Conservation (phyloP, 2,113 vertebrate genomes). For the Nymphicus hollandicus region DNA sequence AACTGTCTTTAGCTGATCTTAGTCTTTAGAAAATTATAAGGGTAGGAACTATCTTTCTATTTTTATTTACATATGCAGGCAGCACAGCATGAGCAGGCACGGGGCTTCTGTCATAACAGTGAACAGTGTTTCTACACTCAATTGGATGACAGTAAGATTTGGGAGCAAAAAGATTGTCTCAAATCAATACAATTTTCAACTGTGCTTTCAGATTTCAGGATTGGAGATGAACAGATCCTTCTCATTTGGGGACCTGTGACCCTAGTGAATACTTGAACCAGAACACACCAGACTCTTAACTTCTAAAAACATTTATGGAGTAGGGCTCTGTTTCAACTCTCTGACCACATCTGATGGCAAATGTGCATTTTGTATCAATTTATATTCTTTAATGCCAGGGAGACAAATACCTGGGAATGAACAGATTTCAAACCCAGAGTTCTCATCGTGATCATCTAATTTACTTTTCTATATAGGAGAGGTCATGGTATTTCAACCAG, state of each 20-base stretch:
- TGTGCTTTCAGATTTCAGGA: not conserved
- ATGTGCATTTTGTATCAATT: not conserved
- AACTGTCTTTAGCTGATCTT: not conserved
- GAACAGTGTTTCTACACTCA: not conserved
- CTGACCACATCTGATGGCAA: not conserved
- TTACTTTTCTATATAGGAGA: not conserved
- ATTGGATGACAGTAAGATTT: not conserved
- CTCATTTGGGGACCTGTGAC: not conserved
- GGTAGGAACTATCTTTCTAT: not conserved
- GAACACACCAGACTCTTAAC: not conserved
- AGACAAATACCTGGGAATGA: not conserved
- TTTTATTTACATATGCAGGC: not conserved
- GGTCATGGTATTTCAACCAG: not conserved
- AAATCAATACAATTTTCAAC: not conserved
- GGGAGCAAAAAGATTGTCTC: not conserved
- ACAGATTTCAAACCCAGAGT: not conserved
- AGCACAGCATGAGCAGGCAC: not conserved
- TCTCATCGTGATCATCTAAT: not conserved
- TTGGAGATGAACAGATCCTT: not conserved
- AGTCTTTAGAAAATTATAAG: not conserved
- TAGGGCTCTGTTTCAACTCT: not conserved
- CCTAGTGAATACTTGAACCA: not conserved
- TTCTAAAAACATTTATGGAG: not conserved
- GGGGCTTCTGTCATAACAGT: not conserved
- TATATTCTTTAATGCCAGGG: not conserved